Percentiles rank a stretch among this genome's conserved stretches.
phyloP scores from a whole-genome alignment of 2,797 vertebrate genomes.

The Ficedula albicollis region DNA sequence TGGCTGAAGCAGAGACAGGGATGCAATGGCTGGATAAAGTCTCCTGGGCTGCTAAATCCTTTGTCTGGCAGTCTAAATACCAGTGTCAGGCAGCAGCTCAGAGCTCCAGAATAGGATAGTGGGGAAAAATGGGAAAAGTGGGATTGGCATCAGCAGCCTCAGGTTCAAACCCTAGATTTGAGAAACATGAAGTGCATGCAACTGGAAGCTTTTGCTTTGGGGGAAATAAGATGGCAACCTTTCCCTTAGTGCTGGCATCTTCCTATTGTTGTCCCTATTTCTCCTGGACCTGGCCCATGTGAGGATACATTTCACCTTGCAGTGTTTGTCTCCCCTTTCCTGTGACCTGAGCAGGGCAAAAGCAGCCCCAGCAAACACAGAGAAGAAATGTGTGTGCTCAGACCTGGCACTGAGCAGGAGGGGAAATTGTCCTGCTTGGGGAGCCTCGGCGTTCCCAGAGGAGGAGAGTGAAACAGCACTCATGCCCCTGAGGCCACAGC shows the following conservation, averaged over 20 bases:
- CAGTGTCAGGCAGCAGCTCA: background rate
- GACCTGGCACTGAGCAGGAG: rapidly evolving
- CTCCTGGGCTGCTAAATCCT: background rate
- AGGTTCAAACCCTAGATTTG: background rate
- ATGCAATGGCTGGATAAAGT: background rate
- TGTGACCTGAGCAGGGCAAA: background rate
- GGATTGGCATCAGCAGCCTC: background rate
- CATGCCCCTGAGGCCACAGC: rapidly evolving
- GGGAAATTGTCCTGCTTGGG: background rate
- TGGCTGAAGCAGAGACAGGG: background rate
- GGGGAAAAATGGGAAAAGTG: background rate
- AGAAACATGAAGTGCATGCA: rapidly evolving
- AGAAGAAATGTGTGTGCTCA: background rate
- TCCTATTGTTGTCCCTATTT: rapidly evolving
- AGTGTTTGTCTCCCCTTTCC: background rate
- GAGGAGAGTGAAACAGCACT: rapidly evolving
- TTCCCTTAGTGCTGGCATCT: background rate
- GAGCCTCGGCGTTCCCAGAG: rapidly evolving
- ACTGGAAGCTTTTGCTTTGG: background rate
- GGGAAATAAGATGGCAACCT: background rate
- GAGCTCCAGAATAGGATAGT: background rate
- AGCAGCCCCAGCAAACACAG: background rate
- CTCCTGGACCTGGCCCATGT: background rate
- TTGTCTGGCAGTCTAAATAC: background rate
- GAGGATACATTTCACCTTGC: background rate